Conservation (phyloP, 2,888 invertebrate genomes). For the Octonoba sinensis region DNA sequence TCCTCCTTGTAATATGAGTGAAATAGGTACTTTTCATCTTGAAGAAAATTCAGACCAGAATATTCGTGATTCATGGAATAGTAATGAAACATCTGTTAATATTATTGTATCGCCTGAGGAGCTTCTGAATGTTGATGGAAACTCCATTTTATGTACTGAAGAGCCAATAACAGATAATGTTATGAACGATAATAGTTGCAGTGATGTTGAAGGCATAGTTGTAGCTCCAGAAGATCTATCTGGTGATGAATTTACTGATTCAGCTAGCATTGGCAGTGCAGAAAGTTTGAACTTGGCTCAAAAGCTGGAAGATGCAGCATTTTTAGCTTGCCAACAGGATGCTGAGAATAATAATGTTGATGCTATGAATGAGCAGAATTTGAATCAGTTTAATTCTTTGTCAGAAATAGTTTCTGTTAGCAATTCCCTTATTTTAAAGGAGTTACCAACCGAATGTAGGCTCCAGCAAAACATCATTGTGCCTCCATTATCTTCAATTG, state of each 20-base stretch:
- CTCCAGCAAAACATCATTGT: conserved; percentile 23
- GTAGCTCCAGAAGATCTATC: conserved; percentile 63
- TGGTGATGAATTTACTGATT: conserved; percentile 61
- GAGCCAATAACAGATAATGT: neutral
- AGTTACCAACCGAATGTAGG: conserved; percentile 37
- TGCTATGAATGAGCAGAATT: conserved; percentile 11
- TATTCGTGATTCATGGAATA: conserved; percentile 36
- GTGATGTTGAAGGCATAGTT: conserved; percentile 35
- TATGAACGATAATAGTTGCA: conserved; percentile 27
- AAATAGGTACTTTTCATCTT: conserved; percentile 44
- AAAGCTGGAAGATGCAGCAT: conserved; percentile 55
- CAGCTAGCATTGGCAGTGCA: conserved; percentile 43
- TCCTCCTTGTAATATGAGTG: conserved; percentile 46
- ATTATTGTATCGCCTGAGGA: conserved; percentile 58
- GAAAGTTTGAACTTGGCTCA: conserved; percentile 40
- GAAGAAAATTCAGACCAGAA: conserved; percentile 14
- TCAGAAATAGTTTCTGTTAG: neutral
- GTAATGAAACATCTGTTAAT: conserved; percentile 30
- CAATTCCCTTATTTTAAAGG: conserved; percentile 15
- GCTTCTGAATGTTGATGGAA: conserved; percentile 42
- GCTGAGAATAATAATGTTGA: conserved; percentile 60
- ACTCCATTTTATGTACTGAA: conserved; percentile 27
- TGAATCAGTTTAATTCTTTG: conserved; percentile 7
- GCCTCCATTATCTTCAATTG: conserved; percentile 19
- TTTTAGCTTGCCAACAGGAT: conserved; percentile 60